Conservation (phyloP, 1,140 invertebrate genomes). For the Macrobrachium nipponense region DNA sequence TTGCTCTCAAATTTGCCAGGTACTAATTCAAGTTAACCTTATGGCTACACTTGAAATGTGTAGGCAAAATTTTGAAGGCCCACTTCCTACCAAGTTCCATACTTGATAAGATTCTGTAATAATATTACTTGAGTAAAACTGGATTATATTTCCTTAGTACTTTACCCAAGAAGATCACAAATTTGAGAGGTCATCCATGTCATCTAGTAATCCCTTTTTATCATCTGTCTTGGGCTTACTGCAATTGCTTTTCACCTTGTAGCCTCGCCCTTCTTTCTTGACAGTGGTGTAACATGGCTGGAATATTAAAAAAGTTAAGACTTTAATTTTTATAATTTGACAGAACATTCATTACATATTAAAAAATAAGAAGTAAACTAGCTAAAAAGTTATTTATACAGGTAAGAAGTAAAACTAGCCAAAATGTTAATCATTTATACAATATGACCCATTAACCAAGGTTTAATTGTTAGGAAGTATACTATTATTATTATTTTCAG, state of each 20-base stretch:
- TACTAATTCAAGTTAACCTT: too few species aligned
- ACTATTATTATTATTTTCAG: too few species aligned
- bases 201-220: constrained; percentile 42
- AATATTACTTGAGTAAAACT: not conserved
- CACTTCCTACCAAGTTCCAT: too few species aligned
- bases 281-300: constrained; percentile 63
- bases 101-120: not conserved
- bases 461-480: too few species aligned
- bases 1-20: too few species aligned
- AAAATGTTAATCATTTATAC: too few species aligned
- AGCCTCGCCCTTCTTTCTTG: constrained; percentile 58
- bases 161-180: not conserved
- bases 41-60: too few species aligned
- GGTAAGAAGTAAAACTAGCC: not conserved
- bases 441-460: too few species aligned
- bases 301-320: not conserved
- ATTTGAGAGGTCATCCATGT: constrained; percentile 27
- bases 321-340: too few species aligned
- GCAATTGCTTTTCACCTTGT: constrained; percentile 8
- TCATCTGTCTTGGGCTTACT: constrained; percentile 28
- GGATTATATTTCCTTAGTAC: not conserved
- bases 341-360: too few species aligned
- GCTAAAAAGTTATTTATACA: too few species aligned
- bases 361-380: not conserved
- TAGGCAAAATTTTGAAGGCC: too few species aligned